Conservation (phyloP, 2,113 vertebrate genomes). For the Mobula birostris region DNA sequence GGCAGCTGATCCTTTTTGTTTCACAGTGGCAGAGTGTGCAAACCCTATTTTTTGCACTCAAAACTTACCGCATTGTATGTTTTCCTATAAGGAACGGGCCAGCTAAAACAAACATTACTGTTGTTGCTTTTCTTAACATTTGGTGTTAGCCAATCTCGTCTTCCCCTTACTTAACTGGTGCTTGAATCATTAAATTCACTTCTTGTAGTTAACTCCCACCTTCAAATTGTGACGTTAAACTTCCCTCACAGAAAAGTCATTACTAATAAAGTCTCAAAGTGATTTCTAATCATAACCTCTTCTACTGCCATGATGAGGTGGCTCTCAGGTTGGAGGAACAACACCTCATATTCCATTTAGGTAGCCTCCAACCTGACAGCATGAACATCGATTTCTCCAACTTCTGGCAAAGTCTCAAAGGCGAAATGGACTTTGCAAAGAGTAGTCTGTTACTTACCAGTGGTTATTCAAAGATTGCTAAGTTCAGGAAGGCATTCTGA, state of each 20-base stretch:
- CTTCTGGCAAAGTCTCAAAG: conserved; percentile 35
- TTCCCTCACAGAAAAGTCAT: neutral
- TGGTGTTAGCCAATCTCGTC: neutral
- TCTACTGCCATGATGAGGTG: no score
- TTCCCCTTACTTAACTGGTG: neutral
- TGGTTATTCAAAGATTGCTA: conserved; percentile 42
- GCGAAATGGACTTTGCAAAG: conserved; percentile 41
- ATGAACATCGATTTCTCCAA: no score
- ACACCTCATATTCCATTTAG: no score
- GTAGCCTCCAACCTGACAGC: no score
- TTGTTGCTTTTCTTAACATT: neutral
- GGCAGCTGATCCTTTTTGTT: neutral
- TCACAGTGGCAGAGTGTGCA: neutral
- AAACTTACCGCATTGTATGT: neutral
- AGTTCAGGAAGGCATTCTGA: conserved; percentile 46
- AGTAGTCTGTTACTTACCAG: conserved; percentile 43
- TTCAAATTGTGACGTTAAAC: neutral
- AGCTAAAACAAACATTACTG: conserved; percentile 1
- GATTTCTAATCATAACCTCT: no score
- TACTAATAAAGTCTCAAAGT: conserved; percentile 36
- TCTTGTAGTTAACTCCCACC: neutral
- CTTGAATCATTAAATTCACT: neutral
- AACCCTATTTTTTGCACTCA: neutral
- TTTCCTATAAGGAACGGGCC: neutral
- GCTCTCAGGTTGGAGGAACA: no score